Percentiles rank a stretch among this genome's conserved stretches.
phyloP scores from a whole-genome alignment of 2,888 invertebrate species.

The Coleophora flavipennella region DNA sequence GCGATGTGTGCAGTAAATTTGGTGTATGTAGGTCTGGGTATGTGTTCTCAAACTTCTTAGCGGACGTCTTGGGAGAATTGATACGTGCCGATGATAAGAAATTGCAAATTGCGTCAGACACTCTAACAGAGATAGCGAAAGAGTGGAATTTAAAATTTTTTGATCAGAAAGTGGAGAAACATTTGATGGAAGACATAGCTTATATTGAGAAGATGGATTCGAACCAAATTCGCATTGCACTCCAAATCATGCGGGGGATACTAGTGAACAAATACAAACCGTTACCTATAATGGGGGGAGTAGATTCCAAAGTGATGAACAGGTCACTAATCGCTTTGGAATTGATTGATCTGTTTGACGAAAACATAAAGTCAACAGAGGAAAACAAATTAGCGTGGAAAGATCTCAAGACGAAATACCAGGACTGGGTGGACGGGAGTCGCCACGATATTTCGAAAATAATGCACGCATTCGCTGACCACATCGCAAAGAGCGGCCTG shows the following conservation, averaged over 20 bases:
- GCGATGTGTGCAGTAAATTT: conserved; percentile 32
- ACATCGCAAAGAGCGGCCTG: conserved; percentile 3
- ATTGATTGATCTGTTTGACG: conserved; percentile 23
- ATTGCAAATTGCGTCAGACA: conserved; percentile 22
- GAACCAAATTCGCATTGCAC: conserved; percentile 7
- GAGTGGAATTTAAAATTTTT: conserved; percentile 18
- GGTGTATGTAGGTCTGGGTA: conserved; percentile 25
- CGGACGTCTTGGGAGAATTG: conserved; percentile 19
- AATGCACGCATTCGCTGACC: conserved; percentile 8
- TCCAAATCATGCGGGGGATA: conserved; percentile 20
- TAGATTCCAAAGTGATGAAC: conserved; percentile 14
- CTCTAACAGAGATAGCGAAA: conserved; percentile 29
- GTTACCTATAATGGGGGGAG: conserved; percentile 9
- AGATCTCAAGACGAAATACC: conserved; percentile 17
- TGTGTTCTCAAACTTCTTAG: conserved; percentile 24
- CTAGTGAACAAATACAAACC: conserved; percentile 26
- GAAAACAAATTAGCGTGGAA: conserved; percentile 20
- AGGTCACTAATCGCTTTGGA: conserved; percentile 29
- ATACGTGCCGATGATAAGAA: conserved; percentile 20
- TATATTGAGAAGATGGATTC: conserved; percentile 12
- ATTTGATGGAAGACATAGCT: conserved; percentile 11
- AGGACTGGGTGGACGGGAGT: conserved; percentile 18
- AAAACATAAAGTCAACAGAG: conserved; percentile 18
- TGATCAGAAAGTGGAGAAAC: conserved; percentile 11
- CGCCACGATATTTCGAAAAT: conserved; percentile 18